Percentiles rank a stretch among this genome's conserved stretches.
Conservation (phyloP, 2,888 invertebrate genomes). For the Pimpla rufipes region DNA sequence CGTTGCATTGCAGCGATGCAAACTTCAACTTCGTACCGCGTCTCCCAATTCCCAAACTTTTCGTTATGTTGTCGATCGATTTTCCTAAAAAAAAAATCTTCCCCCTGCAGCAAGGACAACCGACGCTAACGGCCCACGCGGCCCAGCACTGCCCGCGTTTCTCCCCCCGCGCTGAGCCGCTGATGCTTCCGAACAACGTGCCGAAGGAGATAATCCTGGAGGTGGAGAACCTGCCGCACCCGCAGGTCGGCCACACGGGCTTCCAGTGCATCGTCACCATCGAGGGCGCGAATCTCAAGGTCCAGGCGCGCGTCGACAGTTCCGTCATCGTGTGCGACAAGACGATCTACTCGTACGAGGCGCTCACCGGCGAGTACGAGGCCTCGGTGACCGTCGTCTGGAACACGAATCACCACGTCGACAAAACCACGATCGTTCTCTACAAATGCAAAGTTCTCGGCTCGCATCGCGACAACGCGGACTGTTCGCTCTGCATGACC, state of each 20-base stretch:
- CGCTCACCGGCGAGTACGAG: conserved; percentile 94
- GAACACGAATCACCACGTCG: conserved; percentile 97
- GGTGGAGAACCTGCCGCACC: conserved; percentile 96
- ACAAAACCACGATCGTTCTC: conserved; percentile 94
- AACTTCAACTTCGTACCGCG: no score
- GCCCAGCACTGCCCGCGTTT: conserved; percentile 93
- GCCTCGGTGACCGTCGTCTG: conserved; percentile 96
- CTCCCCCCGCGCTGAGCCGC: conserved; percentile 90
- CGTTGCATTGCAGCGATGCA: no score
- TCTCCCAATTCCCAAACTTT: no score
- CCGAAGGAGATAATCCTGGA: conserved; percentile 95
- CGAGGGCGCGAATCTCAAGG: conserved; percentile 95
- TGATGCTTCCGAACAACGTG: conserved; percentile 95
- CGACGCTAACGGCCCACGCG: conserved; percentile 87
- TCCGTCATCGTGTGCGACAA: conserved; percentile 95
- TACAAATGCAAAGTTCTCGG: conserved; percentile 99
- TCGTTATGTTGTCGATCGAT: no score
- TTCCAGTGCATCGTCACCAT: conserved; percentile 97
- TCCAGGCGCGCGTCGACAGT: conserved; percentile 95
- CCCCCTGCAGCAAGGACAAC: conserved; percentile 86
- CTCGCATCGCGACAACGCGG: conserved; percentile 96
- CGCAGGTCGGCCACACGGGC: conserved; percentile 95
- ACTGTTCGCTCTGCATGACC: conserved; percentile 98
- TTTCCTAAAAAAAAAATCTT: neutral
- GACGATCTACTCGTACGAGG: conserved; percentile 97